A percentile compares a stretch with the other conserved stretches of the same genome.
Evolutionary conservation across 2,797 vertebrate genomes (phyloP).

Genomic region (Aldrovandia affinis): DNA sequence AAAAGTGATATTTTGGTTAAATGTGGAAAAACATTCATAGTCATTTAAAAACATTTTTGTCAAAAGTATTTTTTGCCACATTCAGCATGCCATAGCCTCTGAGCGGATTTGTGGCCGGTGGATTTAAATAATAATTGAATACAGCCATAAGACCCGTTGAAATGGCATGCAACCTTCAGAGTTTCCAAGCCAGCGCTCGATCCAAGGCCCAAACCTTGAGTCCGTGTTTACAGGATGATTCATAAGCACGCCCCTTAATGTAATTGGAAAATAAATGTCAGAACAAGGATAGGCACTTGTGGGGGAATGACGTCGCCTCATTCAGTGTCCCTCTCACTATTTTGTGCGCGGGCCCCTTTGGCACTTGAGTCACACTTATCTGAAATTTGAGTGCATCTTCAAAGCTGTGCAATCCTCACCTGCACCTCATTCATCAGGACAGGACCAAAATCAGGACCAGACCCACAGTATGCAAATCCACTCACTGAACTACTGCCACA

Average conservation of each 20-base stretch:
- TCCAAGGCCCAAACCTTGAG: not conserved
- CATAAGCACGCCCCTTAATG: not conserved
- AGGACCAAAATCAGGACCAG: not conserved
- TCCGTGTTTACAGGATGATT: not conserved
- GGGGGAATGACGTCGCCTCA: not conserved
- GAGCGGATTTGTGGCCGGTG: not conserved
- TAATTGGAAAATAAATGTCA: not conserved
- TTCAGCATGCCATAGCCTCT: too few relatives aligned
- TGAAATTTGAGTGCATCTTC: not conserved
- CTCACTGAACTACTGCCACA: not conserved
- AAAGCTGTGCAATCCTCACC: not conserved
- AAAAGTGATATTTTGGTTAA: too few relatives aligned
- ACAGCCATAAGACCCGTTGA: not conserved
- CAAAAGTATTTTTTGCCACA: too few relatives aligned
- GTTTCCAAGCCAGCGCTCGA: not conserved
- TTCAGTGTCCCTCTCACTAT: not conserved
- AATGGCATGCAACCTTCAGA: not conserved
- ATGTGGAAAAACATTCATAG: too few relatives aligned
- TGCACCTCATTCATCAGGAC: not conserved
- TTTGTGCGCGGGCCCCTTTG: not conserved
- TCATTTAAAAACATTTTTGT: too few relatives aligned
- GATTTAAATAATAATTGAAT: not conserved
- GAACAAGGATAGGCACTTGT: not conserved
- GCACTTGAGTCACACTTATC: not conserved
- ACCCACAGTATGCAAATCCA: not conserved